phyloP scores from a whole-genome alignment of 1,140 invertebrate species.

The Nebria ingens region DNA sequence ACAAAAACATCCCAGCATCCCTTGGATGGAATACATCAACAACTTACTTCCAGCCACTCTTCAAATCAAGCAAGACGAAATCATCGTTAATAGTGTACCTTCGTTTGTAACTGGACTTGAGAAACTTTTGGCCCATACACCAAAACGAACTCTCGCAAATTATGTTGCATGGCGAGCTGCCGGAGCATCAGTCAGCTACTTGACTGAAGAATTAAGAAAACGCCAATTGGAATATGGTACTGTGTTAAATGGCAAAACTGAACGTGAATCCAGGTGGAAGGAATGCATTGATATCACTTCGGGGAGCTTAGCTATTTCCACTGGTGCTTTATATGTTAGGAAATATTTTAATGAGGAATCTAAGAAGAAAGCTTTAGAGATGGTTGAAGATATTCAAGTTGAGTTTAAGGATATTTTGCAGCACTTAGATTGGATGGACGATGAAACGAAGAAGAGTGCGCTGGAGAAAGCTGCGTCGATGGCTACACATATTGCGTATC shows the following conservation, averaged over 20 bases:
- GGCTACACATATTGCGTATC: conserved; percentile 44
- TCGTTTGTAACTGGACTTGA: conserved; percentile 46
- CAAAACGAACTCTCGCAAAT: conserved; percentile 52
- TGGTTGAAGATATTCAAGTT: conserved; percentile 53
- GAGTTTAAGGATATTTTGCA: conserved; percentile 47
- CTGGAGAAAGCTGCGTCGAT: conserved; percentile 45
- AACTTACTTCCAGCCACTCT: conserved; percentile 37
- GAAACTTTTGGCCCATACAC: conserved; percentile 39
- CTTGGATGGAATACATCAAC: conserved; percentile 52
- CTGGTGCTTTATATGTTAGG: conserved; percentile 42
- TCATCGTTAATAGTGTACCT: conserved; percentile 49
- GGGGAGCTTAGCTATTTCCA: conserved; percentile 26
- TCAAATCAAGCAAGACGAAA: conserved; percentile 33
- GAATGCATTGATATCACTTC: conserved; percentile 42
- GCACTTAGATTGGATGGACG: conserved; percentile 61
- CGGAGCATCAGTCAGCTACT: conserved; percentile 40
- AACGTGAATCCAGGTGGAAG: conserved; percentile 45
- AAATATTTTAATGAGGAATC: conserved; percentile 44
- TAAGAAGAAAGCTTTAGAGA: conserved; percentile 45
- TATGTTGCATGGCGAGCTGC: conserved; percentile 52
- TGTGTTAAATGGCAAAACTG: conserved; percentile 43
- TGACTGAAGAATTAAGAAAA: conserved; percentile 43
- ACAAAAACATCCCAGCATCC: conserved; percentile 54
- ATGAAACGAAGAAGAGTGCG: conserved; percentile 45
- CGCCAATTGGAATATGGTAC: conserved; percentile 43